Percentiles rank a stretch among this genome's conserved stretches.
Evolutionary conservation across 2,888 invertebrate species (phyloP).

Genomic region (Ommatoiulus sabulosus): DNA sequence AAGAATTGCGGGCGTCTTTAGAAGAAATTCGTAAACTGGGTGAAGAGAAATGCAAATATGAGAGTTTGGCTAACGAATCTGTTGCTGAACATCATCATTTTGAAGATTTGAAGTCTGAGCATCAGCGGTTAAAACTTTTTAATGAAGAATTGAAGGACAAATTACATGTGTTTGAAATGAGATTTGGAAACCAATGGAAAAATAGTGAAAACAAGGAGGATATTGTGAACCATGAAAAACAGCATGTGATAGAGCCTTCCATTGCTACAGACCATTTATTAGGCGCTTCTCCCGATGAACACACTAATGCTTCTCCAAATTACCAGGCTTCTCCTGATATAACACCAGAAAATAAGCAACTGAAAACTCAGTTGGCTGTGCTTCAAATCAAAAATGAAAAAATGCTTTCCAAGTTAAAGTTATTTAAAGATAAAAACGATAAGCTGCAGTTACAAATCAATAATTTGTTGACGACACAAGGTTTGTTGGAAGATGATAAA

Average conservation of each 20-base stretch:
- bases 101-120: background rate
- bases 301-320: background rate
- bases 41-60: conserved; percentile 66
- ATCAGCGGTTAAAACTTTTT: background rate
- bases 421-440: conserved; percentile 75
- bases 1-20: conserved; percentile 71
- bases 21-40: conserved; percentile 74
- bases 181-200: background rate
- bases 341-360: background rate
- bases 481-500: conserved; percentile 51
- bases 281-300: background rate
- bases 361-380: conserved; percentile 62
- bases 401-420: conserved; percentile 85
- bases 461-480: conserved; percentile 61
- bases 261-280: background rate
- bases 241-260: background rate
- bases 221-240: background rate
- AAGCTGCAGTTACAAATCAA: conserved; percentile 63
- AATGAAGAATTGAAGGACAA: conserved; percentile 61
- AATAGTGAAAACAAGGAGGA: background rate
- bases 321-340: background rate
- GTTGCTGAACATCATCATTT: background rate
- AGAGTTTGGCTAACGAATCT: background rate
- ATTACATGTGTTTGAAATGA: background rate
- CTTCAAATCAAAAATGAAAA: conserved; percentile 80